Base-by-base conservation (phyloP, 2,797 vertebrate species). In the Sebastes nivosus region DNA sequence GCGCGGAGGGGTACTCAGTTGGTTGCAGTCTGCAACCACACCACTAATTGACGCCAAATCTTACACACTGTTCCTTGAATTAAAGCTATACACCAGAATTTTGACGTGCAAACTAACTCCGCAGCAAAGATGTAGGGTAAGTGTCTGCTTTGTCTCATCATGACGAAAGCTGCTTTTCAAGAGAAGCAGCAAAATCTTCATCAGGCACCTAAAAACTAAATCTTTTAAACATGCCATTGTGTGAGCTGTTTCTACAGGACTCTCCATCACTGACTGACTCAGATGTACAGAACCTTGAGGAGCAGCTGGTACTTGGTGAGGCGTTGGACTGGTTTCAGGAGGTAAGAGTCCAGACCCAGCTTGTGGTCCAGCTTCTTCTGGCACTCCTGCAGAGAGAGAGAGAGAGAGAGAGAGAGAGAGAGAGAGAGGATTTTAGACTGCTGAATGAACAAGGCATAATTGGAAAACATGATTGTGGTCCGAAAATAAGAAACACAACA, bases 281-380 rank as follows among this genome's bases (percentile, higher is more conserved):
- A 32, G 58, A 74, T 75, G 46, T 55, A 64, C 57, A 42, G 38
- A 94, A 99, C 98, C 97, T 99, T 99, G 67, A 99, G 95, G 4
- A 99, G 94, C 61, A 99, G 94, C 94, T 99, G 99, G 92, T 99
- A 99, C 82, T 99, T 99, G 61, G 99, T 98, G 83, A 99, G 95
- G n/a, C 98, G 97, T 34, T 99, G 99, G 77, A 99, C 95, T 7
- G 99, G 99, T 90, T 99, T 99, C 55, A 99, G 96, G 70, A 99
- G 96, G 86, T 99, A 99, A 11, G 98, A 98, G 89, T 99, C 98
- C 93, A 99, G 90, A 20, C 96, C 96, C 8, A 99, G 97, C 76
- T 98, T 99, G 91, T 99, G 98, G 8, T 98, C 97, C 82, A 99
- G 79, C 91, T 98, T 99, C 88, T 93, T 97, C 91, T 99, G 97